Base-by-base conservation (phyloP, 2,888 invertebrate species). In the Muschampia plurimacula region DNA sequence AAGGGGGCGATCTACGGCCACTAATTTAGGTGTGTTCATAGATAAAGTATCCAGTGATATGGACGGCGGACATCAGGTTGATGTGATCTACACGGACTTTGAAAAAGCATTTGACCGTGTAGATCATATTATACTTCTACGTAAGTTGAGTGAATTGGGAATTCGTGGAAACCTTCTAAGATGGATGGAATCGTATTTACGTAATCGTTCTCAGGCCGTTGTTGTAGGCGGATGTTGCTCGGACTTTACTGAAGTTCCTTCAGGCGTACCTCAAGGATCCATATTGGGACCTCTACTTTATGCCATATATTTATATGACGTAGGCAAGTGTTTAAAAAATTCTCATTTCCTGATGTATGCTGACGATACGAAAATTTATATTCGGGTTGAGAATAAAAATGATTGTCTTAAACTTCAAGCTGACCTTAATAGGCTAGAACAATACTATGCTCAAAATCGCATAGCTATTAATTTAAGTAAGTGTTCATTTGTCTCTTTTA, bases 11-110 rank as follows among this genome's bases (percentile, higher is more conserved):
- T 36, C 36, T 36, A 36, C 36, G 36, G 36, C 36, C 6, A 36
- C 36, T 36, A 36, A 36, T 36, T 36, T 36, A 36, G 36, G 36
- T 36, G 36, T 36, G 5, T 36, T 36, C 36, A 36, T 36, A 6
- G 36, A 36, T 36, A 36, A 6, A 6, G 36, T 36, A 36, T 6
- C 36, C 0, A 46, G 62, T 73, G 44, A 36, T 22, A 69, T 77
- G 52, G 76, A 77, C 59, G 41, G 49, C 15, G 69, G 73, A 8
- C 70, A 62, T 12, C 78, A 79, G 69, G 75, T 78, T 6, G 77
- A 77, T 60, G 76, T 76, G 8, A 72, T 80, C n/a, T 80, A 80
- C 60, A 78, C 79, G 2, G 80, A 81, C 64, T 77, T 79, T 52
- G 70, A 74, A n/a, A 77, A 79, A 69, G 78, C 77, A 9, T 79